A percentile compares a stretch with the other conserved stretches of the same genome.
Evolutionary conservation across 2,797 vertebrate genomes (phyloP).

Genomic region (Spinibarbus caldwelli): DNA sequence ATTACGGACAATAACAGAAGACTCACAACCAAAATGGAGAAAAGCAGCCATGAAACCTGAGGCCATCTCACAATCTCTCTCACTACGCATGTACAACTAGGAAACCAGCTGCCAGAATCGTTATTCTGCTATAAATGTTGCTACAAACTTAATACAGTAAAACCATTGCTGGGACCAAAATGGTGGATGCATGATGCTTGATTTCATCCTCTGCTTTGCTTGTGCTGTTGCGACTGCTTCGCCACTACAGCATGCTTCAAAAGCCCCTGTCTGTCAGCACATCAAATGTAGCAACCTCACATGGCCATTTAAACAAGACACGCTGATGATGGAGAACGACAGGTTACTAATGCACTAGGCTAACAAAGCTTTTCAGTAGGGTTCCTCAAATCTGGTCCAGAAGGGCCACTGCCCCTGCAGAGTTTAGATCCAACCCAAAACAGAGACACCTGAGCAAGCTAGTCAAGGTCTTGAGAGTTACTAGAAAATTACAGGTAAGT

Average conservation of each 20-base stretch:
- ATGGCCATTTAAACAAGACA: constrained; percentile 13
- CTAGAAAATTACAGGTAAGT: background rate
- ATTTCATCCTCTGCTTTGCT: constrained; percentile 32
- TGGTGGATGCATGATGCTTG: constrained; percentile 52
- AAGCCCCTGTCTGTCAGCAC: background rate
- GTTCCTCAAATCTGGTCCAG: background rate
- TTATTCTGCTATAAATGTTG: constrained; percentile 32
- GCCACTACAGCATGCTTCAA: background rate
- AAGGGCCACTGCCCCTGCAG: background rate
- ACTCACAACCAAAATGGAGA: constrained; percentile 54
- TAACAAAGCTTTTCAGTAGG: background rate
- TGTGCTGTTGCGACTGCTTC: background rate
- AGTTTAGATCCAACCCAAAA: constrained; percentile 5
- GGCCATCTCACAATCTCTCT: constrained; percentile 34
- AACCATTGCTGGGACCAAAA: constrained; percentile 57
- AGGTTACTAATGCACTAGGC: background rate
- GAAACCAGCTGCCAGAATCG: constrained; percentile 37
- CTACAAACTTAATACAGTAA: constrained; percentile 50
- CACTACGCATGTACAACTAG: too few relatives aligned
- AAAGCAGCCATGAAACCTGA: constrained; percentile 34
- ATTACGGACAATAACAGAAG: constrained; percentile 30
- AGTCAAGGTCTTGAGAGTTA: background rate
- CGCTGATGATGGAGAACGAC: background rate
- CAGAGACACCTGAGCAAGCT: constrained; percentile 5
- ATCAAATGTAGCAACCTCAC: constrained; percentile 5